Percentiles rank a stretch among this genome's conserved stretches.
Conservation (phyloP, 2,888 invertebrate species). For the Phaonia tiefii region DNA sequence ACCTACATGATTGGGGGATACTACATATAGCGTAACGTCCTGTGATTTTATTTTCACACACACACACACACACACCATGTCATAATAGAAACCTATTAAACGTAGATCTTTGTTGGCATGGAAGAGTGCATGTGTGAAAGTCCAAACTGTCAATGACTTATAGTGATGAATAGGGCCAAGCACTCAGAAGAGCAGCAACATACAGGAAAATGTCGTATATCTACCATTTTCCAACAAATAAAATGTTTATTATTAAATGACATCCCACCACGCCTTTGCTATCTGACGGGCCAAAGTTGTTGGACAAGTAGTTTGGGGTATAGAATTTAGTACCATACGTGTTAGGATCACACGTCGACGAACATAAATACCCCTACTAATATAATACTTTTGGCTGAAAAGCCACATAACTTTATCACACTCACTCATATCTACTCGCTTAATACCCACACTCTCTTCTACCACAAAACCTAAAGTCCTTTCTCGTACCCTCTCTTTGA, state of each 20-base stretch:
- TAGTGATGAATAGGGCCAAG: neutral
- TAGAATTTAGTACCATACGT: neutral
- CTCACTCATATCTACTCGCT: neutral
- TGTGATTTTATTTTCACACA: neutral
- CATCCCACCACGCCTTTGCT: constrained; percentile 60
- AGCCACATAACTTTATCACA: neutral
- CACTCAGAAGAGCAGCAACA: neutral
- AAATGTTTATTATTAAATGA: constrained; percentile 54
- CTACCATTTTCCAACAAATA: constrained; percentile 50
- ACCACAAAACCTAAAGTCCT: no score
- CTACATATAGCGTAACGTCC: no score
- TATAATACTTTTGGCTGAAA: constrained; percentile 17
- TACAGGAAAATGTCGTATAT: neutral
- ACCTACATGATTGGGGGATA: no score
- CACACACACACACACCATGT: neutral
- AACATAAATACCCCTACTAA: neutral
- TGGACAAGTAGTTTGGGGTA: neutral
- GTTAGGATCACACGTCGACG: neutral
- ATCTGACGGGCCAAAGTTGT: neutral
- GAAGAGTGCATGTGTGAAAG: constrained; percentile 4
- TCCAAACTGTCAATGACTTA: constrained; percentile 19
- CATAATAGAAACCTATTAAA: constrained; percentile 1
- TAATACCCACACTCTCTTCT: no score
- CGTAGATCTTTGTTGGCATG: neutral
- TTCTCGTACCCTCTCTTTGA: neutral